Evolutionary conservation across 2,113 vertebrate genomes (phyloP).

Genomic region (Athene noctua): DNA sequence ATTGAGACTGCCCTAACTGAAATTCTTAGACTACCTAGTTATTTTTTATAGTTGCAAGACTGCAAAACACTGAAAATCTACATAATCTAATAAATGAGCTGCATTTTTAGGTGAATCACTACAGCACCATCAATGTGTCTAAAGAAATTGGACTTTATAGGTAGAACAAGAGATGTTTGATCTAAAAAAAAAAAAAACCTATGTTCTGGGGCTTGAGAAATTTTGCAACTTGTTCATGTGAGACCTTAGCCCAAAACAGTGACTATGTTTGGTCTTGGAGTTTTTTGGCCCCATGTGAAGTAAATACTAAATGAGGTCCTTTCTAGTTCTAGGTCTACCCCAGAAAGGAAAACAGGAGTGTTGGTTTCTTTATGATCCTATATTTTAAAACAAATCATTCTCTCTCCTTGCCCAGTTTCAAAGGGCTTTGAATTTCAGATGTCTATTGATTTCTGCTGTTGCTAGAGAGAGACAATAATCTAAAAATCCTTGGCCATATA

Average conservation of each 20-base stretch:
- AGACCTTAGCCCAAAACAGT: background rate
- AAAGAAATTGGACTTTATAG: background rate
- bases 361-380: background rate
- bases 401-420: background rate
- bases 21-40: background rate
- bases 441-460: background rate
- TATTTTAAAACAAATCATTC: background rate
- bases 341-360: accelerated
- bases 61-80: background rate
- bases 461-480: background rate
- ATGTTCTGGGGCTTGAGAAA: background rate
- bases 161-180: background rate
- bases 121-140: background rate
- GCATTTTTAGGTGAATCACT: background rate
- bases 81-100: background rate
- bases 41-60: background rate
- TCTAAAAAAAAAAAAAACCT: background rate
- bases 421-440: background rate
- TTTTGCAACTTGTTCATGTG: background rate
- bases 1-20: background rate
- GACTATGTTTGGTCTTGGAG: background rate
- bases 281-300: background rate
- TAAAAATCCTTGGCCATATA: background rate
- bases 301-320: background rate
- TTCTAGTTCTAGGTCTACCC: background rate